Evolutionary conservation across 2,888 invertebrate genomes (phyloP).

Genomic region (Syritta pipiens): DNA sequence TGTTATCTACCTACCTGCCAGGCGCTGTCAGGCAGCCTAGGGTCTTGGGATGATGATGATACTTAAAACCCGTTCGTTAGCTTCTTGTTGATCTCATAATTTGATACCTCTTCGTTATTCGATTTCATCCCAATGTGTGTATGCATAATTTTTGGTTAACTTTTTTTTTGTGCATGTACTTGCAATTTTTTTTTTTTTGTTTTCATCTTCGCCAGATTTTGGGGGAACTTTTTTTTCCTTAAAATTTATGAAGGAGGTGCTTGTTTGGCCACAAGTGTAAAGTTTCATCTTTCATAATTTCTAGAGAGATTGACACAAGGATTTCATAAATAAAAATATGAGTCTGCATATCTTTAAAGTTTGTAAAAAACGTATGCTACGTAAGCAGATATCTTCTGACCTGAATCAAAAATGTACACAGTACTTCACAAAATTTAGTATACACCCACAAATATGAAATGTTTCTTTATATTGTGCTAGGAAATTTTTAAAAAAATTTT

Average conservation of each 20-base stretch:
- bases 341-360: no score
- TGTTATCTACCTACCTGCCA: slow-evolving; percentile 68
- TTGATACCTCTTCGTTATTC: slow-evolving; percentile 67
- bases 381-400: no score
- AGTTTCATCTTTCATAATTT: slow-evolving; percentile 39
- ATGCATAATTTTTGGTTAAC: slow-evolving; percentile 49
- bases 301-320: no score
- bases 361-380: no score
- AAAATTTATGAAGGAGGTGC: slow-evolving; percentile 23
- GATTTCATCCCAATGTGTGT: slow-evolving; percentile 58
- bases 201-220: no score
- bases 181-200: slow-evolving; percentile 37
- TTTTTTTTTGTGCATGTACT: slow-evolving; percentile 8
- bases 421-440: no score
- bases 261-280: slow-evolving; percentile 40
- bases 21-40: slow-evolving; percentile 62
- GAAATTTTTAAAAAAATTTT: no score
- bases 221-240: background rate
- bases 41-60: slow-evolving; percentile 66
- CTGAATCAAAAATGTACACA: no score
- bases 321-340: no score
- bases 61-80: slow-evolving; percentile 70
- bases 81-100: slow-evolving; percentile 71
- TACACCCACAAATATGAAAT: no score
- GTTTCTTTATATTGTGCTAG: no score